Conservation (phyloP, 1,140 invertebrate species). For the Nylanderia fulva region DNA sequence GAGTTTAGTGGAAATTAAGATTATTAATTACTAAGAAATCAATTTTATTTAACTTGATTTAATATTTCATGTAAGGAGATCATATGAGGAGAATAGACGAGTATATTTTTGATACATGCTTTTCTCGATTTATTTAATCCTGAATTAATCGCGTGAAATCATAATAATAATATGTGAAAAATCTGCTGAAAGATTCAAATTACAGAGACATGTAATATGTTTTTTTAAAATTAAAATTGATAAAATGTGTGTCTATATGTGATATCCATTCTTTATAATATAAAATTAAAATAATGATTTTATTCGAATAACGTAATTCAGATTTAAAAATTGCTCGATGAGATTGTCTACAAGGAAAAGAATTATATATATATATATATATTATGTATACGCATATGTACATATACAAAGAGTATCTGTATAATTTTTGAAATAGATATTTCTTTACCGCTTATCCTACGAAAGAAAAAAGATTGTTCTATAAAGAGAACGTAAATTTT, state of each 20-base stretch:
- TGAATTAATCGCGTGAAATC: neutral
- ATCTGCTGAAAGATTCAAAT: neutral
- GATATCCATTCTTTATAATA: neutral
- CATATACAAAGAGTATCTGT: neutral
- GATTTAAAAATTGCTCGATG: neutral
- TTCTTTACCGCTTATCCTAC: conserved; percentile 2
- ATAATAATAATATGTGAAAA: neutral
- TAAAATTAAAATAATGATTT: neutral
- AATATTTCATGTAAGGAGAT: too few species aligned
- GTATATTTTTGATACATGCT: too few species aligned
- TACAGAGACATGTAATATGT: neutral
- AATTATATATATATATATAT: neutral
- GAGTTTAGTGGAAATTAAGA: too few species aligned
- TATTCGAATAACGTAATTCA: too few species aligned
- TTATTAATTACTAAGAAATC: too few species aligned
- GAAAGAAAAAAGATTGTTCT: neutral
- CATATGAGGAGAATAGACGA: too few species aligned
- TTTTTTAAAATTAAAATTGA: neutral
- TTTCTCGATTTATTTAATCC: neutral
- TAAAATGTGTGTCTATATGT: neutral
- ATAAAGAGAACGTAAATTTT: conserved; percentile 4
- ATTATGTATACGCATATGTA: too few species aligned
- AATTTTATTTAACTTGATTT: too few species aligned
- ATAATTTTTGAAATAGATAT: neutral
- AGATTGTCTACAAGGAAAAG: neutral